Conservation (phyloP, 2,888 invertebrate species). For the Perizoma affinitatum region DNA sequence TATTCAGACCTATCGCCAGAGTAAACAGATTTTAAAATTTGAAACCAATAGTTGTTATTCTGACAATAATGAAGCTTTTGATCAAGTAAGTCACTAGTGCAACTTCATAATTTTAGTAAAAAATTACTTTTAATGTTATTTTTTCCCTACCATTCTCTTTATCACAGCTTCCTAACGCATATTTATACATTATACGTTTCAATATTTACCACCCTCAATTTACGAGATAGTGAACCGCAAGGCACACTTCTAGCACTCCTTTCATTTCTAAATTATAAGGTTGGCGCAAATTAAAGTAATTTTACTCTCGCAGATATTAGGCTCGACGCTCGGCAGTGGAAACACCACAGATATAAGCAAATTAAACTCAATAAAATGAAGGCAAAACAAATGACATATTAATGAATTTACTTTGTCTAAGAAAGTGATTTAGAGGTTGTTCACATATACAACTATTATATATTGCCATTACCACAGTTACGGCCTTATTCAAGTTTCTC, state of each 20-base stretch:
- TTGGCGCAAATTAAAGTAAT: conserved; percentile 7
- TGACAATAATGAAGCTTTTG: conserved; percentile 59
- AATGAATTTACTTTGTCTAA: conserved; percentile 8
- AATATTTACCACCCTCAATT: conserved; percentile 48
- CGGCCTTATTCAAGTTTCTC: too few relatives aligned
- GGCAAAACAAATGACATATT: conserved; percentile 7
- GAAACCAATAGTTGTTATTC: conserved; percentile 45
- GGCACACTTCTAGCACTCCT: conserved; percentile 69
- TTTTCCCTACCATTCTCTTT: conserved; percentile 52
- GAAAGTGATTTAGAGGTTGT: neutral
- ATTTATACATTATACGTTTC: conserved; percentile 49
- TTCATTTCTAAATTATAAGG: conserved; percentile 39
- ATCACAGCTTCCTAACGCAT: conserved; percentile 69
- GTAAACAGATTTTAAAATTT: conserved; percentile 32
- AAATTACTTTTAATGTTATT: conserved; percentile 39
- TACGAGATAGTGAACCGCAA: conserved; percentile 60
- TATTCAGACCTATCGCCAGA: too few relatives aligned
- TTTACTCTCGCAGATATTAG: neutral
- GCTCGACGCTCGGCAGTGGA: conserved; percentile 3
- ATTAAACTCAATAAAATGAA: neutral
- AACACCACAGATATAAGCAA: conserved; percentile 3
- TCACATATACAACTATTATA: neutral
- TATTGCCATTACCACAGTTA: neutral
- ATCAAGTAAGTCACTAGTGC: conserved; percentile 47
- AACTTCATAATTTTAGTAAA: conserved; percentile 47